Evolutionary conservation across 2,113 vertebrate species (phyloP).

Genomic region (Dendrocopos noguchii): DNA sequence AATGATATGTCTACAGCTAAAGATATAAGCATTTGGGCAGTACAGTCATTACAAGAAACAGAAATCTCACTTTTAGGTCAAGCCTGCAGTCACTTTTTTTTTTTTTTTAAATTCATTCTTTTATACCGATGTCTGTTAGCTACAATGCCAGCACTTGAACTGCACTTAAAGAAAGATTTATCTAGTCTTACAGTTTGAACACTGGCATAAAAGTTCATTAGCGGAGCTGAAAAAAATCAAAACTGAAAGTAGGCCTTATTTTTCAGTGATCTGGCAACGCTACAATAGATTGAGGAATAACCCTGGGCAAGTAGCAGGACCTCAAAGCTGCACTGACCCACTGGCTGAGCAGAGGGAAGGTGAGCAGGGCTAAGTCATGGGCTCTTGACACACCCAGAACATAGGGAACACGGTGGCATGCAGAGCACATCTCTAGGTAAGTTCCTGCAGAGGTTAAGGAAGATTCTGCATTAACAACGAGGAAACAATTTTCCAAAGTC

Average conservation of each 20-base stretch:
- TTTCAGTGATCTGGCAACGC: background rate
- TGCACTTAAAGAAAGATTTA: background rate
- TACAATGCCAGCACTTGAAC: background rate
- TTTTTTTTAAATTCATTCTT: background rate
- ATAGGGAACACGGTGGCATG: background rate
- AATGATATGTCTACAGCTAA: background rate
- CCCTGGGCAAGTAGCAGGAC: background rate
- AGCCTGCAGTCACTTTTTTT: background rate
- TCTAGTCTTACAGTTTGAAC: background rate
- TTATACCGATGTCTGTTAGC: background rate
- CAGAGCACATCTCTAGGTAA: background rate
- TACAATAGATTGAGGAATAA: background rate
- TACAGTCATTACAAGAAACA: background rate
- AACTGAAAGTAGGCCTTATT: background rate
- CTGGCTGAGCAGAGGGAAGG: background rate
- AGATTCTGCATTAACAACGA: background rate
- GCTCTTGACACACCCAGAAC: background rate
- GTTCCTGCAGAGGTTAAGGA: background rate
- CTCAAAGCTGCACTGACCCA: background rate
- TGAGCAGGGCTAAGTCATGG: background rate
- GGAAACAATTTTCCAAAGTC: background rate
- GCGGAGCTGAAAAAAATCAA: background rate
- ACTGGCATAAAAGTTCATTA: background rate
- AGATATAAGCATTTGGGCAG: background rate
- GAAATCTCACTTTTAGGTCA: background rate